These are phyloP conservation scores for Seriola rivoliana DNA, from an alignment of 2,113 vertebrate genomes.

Conservation along the genomic window DNA sequence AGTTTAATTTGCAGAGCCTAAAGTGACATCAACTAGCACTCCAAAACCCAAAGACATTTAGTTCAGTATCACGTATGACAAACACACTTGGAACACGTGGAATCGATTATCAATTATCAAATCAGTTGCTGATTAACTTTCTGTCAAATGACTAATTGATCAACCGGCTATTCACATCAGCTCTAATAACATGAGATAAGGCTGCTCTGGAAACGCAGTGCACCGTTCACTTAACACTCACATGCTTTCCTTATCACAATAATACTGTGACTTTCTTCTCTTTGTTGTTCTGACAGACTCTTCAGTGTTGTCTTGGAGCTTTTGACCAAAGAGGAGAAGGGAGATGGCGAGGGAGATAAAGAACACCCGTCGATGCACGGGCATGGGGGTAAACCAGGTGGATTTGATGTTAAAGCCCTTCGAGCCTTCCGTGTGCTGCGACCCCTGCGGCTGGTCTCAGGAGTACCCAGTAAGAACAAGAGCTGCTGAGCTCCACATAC, in stretches of 20 bases:
- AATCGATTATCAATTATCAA: too few species aligned
- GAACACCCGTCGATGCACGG: conserved; percentile 86
- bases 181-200: neutral
- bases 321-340: conserved; percentile 92
- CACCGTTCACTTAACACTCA: neutral
- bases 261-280: neutral
- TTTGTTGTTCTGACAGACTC: conserved; percentile 85
- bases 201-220: neutral
- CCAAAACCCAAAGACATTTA: neutral
- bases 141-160: neutral
- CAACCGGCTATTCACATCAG: neutral
- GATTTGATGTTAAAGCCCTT: conserved; percentile 99
- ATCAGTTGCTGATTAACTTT: neutral
- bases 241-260: neutral
- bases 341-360: conserved; percentile 45
- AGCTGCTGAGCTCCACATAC: neutral
- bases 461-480: conserved; percentile 95
- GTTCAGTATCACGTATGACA: neutral
- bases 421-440: conserved; percentile 98
- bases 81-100: neutral
- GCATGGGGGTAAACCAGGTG: conserved; percentile 93
- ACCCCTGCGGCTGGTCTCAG: conserved; percentile 98
- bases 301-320: conserved; percentile 99
- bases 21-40: neutral
- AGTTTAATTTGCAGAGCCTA: neutral